Percentiles rank a stretch among this genome's conserved stretches.
Evolutionary conservation across 30 jellyfish, hydroid and myxozoan species (phyloP).

Genomic region (Turritopsis rubra): DNA sequence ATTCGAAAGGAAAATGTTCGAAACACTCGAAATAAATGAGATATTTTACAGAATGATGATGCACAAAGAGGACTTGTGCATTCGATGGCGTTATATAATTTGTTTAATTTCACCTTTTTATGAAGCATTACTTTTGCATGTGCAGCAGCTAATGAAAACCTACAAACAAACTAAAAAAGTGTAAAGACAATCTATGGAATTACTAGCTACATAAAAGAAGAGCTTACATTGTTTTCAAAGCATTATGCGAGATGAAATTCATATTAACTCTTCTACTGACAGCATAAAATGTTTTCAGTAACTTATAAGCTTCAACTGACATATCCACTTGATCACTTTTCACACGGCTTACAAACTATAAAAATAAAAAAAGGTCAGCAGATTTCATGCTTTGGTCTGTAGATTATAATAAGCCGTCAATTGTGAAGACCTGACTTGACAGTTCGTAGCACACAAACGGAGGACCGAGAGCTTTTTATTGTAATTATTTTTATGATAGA

Average conservation of each 20-base stretch:
- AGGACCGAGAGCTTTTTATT: too few species aligned
- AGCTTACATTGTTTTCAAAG: slow-evolving; percentile 65
- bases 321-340: slow-evolving; percentile 42
- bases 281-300: slow-evolving; percentile 48
- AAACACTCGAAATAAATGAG: not conserved
- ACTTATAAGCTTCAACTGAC: slow-evolving; percentile 38
- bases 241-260: slow-evolving; percentile 36
- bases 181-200: not conserved
- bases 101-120: slow-evolving; percentile 32
- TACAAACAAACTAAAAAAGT: not conserved
- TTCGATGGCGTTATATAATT: not conserved
- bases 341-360: slow-evolving; percentile 24
- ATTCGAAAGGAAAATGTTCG: not conserved
- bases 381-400: not conserved
- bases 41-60: too few species aligned
- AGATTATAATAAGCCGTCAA: not conserved
- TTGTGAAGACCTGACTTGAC: not conserved
- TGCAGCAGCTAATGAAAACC: slow-evolving; percentile 76
- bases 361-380: not conserved
- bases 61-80: too few species aligned
- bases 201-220: not conserved
- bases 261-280: slow-evolving; percentile 20
- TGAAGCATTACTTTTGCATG: slow-evolving; percentile 66
- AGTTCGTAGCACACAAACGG: too few species aligned
- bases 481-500: too few species aligned